Evolutionary conservation across 2,113 vertebrate genomes (phyloP).

Genomic region (Brachionichthys hirsutus): DNA sequence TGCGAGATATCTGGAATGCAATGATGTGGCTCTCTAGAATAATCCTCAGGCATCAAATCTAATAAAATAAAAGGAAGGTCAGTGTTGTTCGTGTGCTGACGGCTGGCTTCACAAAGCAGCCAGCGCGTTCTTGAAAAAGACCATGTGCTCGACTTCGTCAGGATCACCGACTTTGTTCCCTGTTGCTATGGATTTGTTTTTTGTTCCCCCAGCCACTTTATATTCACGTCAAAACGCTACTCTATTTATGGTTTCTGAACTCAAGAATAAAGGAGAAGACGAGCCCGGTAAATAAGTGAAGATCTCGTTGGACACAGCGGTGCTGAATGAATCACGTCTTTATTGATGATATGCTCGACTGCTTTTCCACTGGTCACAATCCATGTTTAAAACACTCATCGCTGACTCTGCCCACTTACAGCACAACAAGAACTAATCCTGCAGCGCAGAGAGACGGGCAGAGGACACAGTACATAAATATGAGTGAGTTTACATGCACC

Average conservation of each 20-base stretch:
- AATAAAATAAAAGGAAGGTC: too few species aligned
- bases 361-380: constrained; percentile 77
- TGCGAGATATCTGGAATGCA: too few species aligned
- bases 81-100: too few species aligned
- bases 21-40: too few species aligned
- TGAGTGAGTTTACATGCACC: constrained; percentile 74
- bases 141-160: too few species aligned
- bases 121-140: too few species aligned
- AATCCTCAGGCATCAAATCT: too few species aligned
- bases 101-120: too few species aligned
- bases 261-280: too few species aligned
- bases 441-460: constrained; percentile 50
- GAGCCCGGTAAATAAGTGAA: background rate
- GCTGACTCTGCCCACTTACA: constrained; percentile 76
- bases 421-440: constrained; percentile 71
- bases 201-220: constrained; percentile 9
- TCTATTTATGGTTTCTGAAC: too few species aligned
- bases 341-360: constrained; percentile 75
- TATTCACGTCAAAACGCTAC: too few species aligned
- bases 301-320: constrained; percentile 37
- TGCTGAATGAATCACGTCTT: constrained; percentile 53
- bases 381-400: constrained; percentile 78
- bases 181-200: constrained; percentile 16
- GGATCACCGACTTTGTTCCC: constrained; percentile 10
- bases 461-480: constrained; percentile 71